Conservation (phyloP, 2,113 vertebrate species). For the Rhinichthys klamathensis region DNA sequence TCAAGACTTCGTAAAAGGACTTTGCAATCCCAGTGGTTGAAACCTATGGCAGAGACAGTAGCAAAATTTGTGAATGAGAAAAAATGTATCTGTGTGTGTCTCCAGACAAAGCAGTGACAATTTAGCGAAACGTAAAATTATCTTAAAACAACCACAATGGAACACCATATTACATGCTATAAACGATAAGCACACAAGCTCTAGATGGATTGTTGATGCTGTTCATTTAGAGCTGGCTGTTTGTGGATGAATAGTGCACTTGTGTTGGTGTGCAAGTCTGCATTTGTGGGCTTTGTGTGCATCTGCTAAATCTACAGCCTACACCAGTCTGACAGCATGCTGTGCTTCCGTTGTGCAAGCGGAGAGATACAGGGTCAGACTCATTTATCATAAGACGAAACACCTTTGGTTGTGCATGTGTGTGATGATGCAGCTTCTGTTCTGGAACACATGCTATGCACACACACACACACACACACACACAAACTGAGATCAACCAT, state of each 20-base stretch:
- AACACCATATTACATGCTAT: background rate
- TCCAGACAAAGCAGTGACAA: background rate
- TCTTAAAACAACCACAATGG: background rate
- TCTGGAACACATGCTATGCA: background rate
- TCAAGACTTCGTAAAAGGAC: too few relatives aligned
- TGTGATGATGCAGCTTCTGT: background rate
- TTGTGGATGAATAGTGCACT: background rate
- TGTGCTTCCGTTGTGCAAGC: background rate
- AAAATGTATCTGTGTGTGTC: background rate
- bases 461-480: background rate
- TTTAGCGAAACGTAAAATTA: background rate
- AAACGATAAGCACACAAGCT: background rate
- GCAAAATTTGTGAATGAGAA: background rate
- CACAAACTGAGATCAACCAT: background rate
- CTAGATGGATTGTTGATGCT: constrained; percentile 5
- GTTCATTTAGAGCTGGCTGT: background rate
- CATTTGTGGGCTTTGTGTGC: background rate
- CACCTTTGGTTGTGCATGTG: background rate
- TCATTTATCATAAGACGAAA: constrained; percentile 27
- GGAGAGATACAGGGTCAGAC: constrained; percentile 27
- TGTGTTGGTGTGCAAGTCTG: background rate
- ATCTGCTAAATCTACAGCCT: background rate
- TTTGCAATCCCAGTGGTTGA: background rate
- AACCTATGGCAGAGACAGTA: background rate
- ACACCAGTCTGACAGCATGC: constrained; percentile 11